These are phyloP conservation scores for Hemithea aestivaria DNA, from an alignment of 2,888 invertebrate genomes.

Conservation along the genomic window DNA sequence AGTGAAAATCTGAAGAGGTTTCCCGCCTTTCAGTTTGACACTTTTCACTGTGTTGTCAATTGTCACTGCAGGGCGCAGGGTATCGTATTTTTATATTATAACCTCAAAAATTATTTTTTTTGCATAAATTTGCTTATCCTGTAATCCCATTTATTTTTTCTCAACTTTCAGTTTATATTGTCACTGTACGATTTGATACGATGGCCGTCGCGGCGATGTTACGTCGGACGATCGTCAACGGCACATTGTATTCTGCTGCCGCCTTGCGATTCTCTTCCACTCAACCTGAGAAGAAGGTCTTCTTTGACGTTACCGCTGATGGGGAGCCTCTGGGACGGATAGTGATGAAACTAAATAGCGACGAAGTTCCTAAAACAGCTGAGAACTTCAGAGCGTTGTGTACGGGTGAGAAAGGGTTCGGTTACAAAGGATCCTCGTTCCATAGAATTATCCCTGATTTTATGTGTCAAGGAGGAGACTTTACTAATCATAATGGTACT, in stretches of 20 bases:
- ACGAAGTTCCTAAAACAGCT: slow-evolving; percentile 95
- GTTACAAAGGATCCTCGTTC: slow-evolving; percentile 94
- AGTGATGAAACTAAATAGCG: slow-evolving; percentile 91
- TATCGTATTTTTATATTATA: no score
- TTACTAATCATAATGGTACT: slow-evolving; percentile 94
- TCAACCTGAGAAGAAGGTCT: slow-evolving; percentile 80
- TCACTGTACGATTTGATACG: slow-evolving; percentile 1
- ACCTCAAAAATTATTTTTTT: no score
- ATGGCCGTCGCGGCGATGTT: slow-evolving; percentile 52
- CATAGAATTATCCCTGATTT: slow-evolving; percentile 95
- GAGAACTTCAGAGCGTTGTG: slow-evolving; percentile 98
- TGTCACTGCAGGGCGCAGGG: no score
- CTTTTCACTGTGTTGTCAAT: no score
- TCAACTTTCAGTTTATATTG: no score
- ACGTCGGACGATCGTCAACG: slow-evolving; percentile 58
- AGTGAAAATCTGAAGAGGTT: no score
- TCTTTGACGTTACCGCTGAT: slow-evolving; percentile 93
- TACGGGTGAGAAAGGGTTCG: slow-evolving; percentile 80
- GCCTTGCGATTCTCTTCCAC: slow-evolving; percentile 62
- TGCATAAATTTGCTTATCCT: no score
- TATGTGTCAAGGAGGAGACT: slow-evolving; percentile 98
- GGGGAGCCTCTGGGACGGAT: slow-evolving; percentile 89
- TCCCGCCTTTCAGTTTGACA: no score
- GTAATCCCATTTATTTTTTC: no score
- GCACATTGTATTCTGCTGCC: slow-evolving; percentile 65